Conservation (phyloP, 2,113 vertebrate species). For the Hippocampus guttulatus region DNA sequence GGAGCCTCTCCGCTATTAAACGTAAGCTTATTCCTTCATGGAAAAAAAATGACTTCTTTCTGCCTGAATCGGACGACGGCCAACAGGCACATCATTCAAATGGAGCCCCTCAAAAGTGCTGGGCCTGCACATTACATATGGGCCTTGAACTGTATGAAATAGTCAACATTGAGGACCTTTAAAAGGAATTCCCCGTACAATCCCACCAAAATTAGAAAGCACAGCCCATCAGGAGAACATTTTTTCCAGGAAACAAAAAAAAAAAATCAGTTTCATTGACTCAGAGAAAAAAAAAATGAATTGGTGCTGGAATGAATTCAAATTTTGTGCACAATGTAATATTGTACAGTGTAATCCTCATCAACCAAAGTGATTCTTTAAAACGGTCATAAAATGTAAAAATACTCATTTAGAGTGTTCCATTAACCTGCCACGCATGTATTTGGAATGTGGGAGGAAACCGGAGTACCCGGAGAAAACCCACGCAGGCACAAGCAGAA, state of each 20-base stretch:
- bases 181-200: conserved; percentile 27
- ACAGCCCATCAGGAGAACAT: conserved; percentile 5
- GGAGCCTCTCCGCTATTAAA: conserved; percentile 56
- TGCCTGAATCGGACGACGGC: conserved; percentile 53
- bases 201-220: conserved; percentile 11
- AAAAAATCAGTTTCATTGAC: background rate
- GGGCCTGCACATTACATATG: conserved; percentile 55
- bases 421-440: too few relatives aligned
- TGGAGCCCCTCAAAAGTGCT: conserved; percentile 56
- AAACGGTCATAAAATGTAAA: too few relatives aligned
- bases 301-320: background rate
- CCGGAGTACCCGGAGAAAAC: too few relatives aligned
- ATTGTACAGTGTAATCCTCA: background rate
- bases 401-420: too few relatives aligned
- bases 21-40: conserved; percentile 56
- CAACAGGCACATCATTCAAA: conserved; percentile 60
- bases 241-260: background rate
- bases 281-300: background rate
- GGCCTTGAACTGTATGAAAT: conserved; percentile 55
- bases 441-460: too few relatives aligned
- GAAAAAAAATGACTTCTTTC: conserved; percentile 40
- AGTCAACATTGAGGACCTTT: conserved; percentile 51
- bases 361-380: background rate
- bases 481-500: too few relatives aligned
- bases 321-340: background rate